Evolutionary conservation across 2,888 invertebrate species (phyloP).

Genomic region (Netelia melanura): DNA sequence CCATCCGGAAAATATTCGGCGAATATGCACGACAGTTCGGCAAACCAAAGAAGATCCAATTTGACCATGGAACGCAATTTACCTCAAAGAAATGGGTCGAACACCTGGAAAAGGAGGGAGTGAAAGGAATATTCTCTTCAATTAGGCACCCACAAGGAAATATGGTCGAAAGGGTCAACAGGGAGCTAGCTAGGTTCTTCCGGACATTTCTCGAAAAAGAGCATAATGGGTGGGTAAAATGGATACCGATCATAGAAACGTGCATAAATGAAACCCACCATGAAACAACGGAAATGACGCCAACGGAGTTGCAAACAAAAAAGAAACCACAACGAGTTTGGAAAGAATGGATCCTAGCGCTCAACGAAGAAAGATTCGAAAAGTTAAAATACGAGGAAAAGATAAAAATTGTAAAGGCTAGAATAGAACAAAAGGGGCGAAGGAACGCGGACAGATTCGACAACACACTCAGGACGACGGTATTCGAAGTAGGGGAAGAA

Average conservation of each 20-base stretch:
- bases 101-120: not conserved
- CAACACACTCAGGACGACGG: too few relatives aligned
- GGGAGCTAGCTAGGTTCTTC: slow-evolving; percentile 36
- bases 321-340: slow-evolving; percentile 19
- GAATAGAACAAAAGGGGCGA: too few relatives aligned
- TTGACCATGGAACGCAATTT: slow-evolving; percentile 41
- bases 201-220: slow-evolving; percentile 15
- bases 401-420: too few relatives aligned
- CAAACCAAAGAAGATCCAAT: not conserved
- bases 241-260: slow-evolving; percentile 2
- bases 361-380: too few relatives aligned
- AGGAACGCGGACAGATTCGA: too few relatives aligned
- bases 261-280: slow-evolving; percentile 22
- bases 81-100: not conserved
- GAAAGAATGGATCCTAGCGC: slow-evolving; percentile 5
- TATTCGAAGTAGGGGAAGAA: too few relatives aligned
- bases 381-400: too few relatives aligned
- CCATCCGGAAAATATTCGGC: too few relatives aligned
- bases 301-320: not conserved
- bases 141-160: slow-evolving; percentile 43
- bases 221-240: slow-evolving; percentile 17
- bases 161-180: slow-evolving; percentile 8
- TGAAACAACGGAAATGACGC: slow-evolving; percentile 8
- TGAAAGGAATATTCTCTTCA: not conserved
- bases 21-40: too few relatives aligned